Percentiles rank a stretch among this genome's conserved stretches.
These are phyloP conservation scores for Falco columbarius DNA, from an alignment of 2,797 vertebrate species.

Conservation along the genomic window DNA sequence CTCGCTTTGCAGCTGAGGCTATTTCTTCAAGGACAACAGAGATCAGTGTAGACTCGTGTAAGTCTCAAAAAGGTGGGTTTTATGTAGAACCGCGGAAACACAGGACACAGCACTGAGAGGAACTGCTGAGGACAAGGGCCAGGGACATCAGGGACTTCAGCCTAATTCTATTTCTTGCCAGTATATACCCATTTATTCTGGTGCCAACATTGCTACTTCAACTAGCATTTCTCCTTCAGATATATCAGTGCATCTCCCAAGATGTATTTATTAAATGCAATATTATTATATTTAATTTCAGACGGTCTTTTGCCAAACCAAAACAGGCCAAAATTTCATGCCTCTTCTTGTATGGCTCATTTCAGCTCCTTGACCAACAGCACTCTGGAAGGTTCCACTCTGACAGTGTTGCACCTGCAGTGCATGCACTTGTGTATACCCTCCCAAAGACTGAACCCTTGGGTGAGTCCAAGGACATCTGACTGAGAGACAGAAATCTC, in stretches of 20 bases:
- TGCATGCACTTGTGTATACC: background rate
- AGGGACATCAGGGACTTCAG: background rate
- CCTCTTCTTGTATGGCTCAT: background rate
- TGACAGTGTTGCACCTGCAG: background rate
- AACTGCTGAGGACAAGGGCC: background rate
- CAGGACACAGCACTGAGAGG: background rate
- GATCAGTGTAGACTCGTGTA: background rate
- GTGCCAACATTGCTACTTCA: background rate
- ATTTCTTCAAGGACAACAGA: background rate
- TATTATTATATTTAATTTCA: background rate
- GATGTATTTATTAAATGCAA: background rate
- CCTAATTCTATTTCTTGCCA: background rate
- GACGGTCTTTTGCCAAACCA: background rate
- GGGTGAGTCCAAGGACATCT: background rate
- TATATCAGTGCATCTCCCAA: background rate
- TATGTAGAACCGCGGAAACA: background rate
- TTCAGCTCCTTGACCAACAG: background rate
- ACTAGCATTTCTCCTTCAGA: background rate
- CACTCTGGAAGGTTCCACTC: background rate
- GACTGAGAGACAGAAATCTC: background rate
- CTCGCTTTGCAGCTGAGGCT: background rate
- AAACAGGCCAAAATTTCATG: background rate
- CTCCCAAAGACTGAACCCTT: background rate
- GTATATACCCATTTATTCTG: background rate
- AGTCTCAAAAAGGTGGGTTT: background rate